Evolutionary conservation across 2,113 vertebrate genomes (phyloP), one percentile per base, ranked within the genome.

Genomic region (Pluvialis apricaria): DNA sequence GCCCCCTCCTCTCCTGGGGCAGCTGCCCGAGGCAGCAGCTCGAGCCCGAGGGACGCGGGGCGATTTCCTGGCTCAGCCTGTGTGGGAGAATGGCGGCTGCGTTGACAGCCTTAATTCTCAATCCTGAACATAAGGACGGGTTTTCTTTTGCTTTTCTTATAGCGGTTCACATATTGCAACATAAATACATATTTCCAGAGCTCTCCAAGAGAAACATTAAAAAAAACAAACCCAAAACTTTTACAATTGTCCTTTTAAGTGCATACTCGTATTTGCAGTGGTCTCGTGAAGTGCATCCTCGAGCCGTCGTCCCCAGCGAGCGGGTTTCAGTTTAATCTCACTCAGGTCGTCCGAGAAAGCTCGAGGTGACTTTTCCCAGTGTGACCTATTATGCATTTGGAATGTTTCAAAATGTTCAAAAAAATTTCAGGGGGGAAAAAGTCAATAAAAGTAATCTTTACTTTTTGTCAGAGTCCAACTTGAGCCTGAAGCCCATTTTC

Each of bases 401-500:
- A 54, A 60, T 34, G 8, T 65, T 84, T 85, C 29, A 75, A 91
- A 71, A 44, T 42, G 42, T 11, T 36, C 55, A 80, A 82, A 86
- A 29, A 21, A 45, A 45, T 0, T 14, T 62, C 2, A 7, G 16
- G 55, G 55, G 40, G 51, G 21, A 11, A 40, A 22, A 42, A 15
- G 28, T 81, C 55, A 68, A 82, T 88, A 28, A 75, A 65, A 82
- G 19, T 42, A 78, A 52, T 57, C 78, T 64, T 89, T 65, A 57
- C 28, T 32, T 87, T 70, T 85, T 82, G 75, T 90, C 55, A 13
- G 62, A n/a, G 84, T 31, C 42, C 55, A 65, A 77, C 26, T 90
- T 49, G 73, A 95, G 93, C 76, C 82, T 42, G 79, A 76, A 95
- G 42, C 60, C 82, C 69, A 9, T 92, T 96, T 97, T 97, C 96